A percentile compares a stretch with the other conserved stretches of the same genome.
phyloP scores from a whole-genome alignment of 2,797 vertebrate genomes.

The Champsocephalus gunnari region DNA sequence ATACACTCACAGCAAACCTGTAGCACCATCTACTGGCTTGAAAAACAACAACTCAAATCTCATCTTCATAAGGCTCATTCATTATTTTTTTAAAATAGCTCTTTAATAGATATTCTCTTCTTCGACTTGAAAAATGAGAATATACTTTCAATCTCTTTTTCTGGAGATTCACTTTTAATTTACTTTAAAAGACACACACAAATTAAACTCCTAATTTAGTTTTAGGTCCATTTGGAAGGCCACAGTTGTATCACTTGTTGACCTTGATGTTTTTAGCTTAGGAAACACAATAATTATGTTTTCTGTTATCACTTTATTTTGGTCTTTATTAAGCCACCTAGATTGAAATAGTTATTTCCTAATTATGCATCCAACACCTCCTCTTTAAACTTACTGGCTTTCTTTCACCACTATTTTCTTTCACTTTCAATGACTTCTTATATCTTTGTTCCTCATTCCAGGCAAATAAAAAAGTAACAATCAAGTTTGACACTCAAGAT shows the following conservation, averaged over 20 bases:
- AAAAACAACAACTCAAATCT: not conserved
- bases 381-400: not conserved
- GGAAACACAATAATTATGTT: conserved; percentile 11
- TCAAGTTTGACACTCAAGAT: conserved; percentile 1
- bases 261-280: conserved; percentile 13
- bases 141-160: conserved; percentile 1
- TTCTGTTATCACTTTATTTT: conserved; percentile 12
- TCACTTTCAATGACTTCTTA: not conserved
- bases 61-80: not conserved
- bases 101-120: conserved; percentile 12
- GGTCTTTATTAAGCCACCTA: not conserved
- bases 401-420: not conserved
- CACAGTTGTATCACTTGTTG: conserved; percentile 26
- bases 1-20: conserved; percentile 25
- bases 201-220: conserved; percentile 30
- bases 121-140: conserved; percentile 25
- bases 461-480: conserved; percentile 6
- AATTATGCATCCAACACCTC: conserved; percentile 1
- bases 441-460: conserved; percentile 17
- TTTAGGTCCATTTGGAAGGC: conserved; percentile 13
- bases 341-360: conserved; percentile 11
- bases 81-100: conserved; percentile 10
- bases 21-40: conserved; percentile 67
- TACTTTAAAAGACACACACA: conserved; percentile 31
- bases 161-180: conserved; percentile 31